phyloP scores from a whole-genome alignment of 2,888 invertebrate genomes.

The Phengaris alcon region DNA sequence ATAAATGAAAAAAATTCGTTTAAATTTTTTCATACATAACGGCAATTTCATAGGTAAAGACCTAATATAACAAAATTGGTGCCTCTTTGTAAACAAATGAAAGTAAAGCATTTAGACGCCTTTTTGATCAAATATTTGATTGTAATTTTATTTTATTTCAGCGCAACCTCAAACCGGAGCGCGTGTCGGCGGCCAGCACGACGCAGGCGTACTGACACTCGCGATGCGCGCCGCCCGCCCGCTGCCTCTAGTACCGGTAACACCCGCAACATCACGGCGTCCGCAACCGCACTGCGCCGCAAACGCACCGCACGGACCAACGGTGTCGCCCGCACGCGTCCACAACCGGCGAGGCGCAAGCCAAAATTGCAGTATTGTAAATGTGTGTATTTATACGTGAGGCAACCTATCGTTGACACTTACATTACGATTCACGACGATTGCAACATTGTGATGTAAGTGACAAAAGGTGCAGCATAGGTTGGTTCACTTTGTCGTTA shows the following conservation, averaged over 20 bases:
- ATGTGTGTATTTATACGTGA: constrained; percentile 40
- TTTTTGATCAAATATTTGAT: neutral
- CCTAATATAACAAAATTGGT: neutral
- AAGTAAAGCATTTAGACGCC: neutral
- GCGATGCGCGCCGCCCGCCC: constrained; percentile 57
- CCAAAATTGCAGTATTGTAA: constrained; percentile 48
- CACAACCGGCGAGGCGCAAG: constrained; percentile 41
- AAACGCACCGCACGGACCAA: constrained; percentile 26
- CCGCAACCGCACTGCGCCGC: neutral
- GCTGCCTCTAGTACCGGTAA: constrained; percentile 58
- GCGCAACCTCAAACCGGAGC: constrained; percentile 70
- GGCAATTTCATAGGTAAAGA: too few species aligned
- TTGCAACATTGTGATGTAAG: neutral
- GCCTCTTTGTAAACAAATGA: neutral
- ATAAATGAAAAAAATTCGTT: too few species aligned
- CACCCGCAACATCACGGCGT: constrained; percentile 32
- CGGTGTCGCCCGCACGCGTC: constrained; percentile 36
- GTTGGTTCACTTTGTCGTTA: constrained; percentile 27
- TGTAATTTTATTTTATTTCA: constrained; percentile 41
- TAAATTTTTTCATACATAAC: too few species aligned
- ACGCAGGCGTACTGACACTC: constrained; percentile 76
- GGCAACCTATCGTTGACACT: neutral
- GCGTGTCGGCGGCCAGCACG: constrained; percentile 67
- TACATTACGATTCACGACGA: neutral
- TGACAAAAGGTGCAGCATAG: neutral